phyloP scores from a whole-genome alignment of 2,888 invertebrate genomes.

The Furcula furcula region DNA sequence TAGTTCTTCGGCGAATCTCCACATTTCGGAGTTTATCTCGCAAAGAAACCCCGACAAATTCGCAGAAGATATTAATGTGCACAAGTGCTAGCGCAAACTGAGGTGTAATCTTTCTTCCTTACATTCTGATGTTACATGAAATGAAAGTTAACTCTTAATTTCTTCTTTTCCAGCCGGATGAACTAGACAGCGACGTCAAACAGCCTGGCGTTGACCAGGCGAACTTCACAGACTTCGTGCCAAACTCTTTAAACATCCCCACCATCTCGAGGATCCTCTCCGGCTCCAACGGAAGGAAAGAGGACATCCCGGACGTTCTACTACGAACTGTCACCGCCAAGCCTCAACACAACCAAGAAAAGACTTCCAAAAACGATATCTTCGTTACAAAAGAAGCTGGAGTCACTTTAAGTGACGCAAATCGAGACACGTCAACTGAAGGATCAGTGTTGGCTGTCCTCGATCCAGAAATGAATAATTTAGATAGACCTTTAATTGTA shows the following conservation, averaged over 20 bases:
- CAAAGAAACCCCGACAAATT: too few relatives aligned
- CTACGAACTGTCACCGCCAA: conserved; percentile 85
- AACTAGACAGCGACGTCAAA: conserved; percentile 67
- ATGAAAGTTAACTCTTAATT: conserved; percentile 8
- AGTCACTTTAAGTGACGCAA: conserved; percentile 69
- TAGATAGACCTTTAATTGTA: conserved; percentile 74
- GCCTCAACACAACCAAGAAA: conserved; percentile 70
- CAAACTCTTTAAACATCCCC: conserved; percentile 87
- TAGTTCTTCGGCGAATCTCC: too few relatives aligned
- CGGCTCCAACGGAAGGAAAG: conserved; percentile 92
- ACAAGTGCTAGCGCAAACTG: too few relatives aligned
- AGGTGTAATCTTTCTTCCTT: too few relatives aligned
- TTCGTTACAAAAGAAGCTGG: conserved; percentile 69
- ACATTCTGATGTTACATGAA: too few relatives aligned
- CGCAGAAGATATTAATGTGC: too few relatives aligned
- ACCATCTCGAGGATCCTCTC: conserved; percentile 92
- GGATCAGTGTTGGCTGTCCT: conserved; percentile 72
- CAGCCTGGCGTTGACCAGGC: conserved; percentile 64
- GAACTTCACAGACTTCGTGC: conserved; percentile 84
- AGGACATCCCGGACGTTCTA: conserved; percentile 90
- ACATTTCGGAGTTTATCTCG: too few relatives aligned
- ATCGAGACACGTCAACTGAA: conserved; percentile 70
- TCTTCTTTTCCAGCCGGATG: conserved; percentile 61
- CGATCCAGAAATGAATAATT: conserved; percentile 77
- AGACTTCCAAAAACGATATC: conserved; percentile 68